phyloP scores from a whole-genome alignment of 2,113 vertebrate genomes.

The Apodemus sylvaticus region DNA sequence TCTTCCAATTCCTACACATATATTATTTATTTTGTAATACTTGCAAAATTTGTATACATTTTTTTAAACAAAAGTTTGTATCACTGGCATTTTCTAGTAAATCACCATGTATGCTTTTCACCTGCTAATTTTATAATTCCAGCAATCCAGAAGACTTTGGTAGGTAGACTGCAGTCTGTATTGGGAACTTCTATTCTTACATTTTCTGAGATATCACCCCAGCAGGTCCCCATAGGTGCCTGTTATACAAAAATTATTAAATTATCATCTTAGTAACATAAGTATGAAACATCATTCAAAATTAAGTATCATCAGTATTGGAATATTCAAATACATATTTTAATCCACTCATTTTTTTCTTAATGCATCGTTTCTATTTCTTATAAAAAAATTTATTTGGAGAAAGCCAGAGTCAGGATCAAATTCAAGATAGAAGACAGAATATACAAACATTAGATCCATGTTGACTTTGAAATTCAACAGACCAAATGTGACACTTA shows the following conservation, averaged over 20 bases:
- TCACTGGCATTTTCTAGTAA: slow-evolving; percentile 46
- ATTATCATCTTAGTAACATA: slow-evolving; percentile 69
- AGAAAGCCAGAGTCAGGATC: slow-evolving; percentile 46
- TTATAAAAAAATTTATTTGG: slow-evolving; percentile 16
- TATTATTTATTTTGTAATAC: slow-evolving; percentile 39
- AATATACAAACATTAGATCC: slow-evolving; percentile 29
- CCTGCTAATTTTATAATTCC: slow-evolving; percentile 96
- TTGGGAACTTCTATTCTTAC: slow-evolving; percentile 96
- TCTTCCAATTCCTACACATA: neutral
- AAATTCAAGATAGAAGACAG: slow-evolving; percentile 60
- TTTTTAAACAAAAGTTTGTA: neutral
- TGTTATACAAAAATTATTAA: slow-evolving; percentile 81
- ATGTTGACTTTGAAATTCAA: slow-evolving; percentile 40
- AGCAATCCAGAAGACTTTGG: slow-evolving; percentile 98
- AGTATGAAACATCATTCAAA: slow-evolving; percentile 48
- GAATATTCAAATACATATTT: slow-evolving; percentile 13
- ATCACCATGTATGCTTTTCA: slow-evolving; percentile 77
- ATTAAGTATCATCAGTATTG: slow-evolving; percentile 57
- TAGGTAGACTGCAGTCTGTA: slow-evolving; percentile 93
- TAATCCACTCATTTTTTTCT: slow-evolving; percentile 38
- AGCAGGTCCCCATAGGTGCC: slow-evolving; percentile 96
- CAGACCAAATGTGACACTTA: neutral
- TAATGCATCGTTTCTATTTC: slow-evolving; percentile 11
- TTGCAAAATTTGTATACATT: slow-evolving; percentile 25
- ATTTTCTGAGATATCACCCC: slow-evolving; percentile 94